These are phyloP conservation scores for Oriolus oriolus DNA, from an alignment of 2,113 vertebrate genomes.

Conservation along the genomic window DNA sequence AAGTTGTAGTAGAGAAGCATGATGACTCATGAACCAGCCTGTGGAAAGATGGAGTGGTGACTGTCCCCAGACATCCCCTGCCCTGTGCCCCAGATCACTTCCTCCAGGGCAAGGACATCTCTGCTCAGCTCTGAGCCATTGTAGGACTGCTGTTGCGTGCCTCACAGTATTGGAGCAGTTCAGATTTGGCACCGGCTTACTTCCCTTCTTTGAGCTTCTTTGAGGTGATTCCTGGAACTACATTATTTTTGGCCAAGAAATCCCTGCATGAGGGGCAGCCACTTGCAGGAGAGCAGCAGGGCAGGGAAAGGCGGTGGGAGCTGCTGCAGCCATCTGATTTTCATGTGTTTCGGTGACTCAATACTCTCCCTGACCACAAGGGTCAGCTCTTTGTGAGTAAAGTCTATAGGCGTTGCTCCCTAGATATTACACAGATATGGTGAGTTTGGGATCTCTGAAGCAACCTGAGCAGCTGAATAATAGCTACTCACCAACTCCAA, in stretches of 20 bases:
- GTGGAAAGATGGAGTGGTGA: neutral
- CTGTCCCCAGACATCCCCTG: neutral
- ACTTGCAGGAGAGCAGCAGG: neutral
- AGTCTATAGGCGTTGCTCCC: neutral
- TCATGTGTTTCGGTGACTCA: neutral
- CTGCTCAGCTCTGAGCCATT: rapidly evolving
- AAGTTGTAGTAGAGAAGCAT: neutral
- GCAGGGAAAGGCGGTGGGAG: neutral
- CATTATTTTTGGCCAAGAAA: neutral
- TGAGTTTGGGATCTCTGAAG: neutral
- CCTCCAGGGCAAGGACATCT: neutral
- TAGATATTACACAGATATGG: neutral
- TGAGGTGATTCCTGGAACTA: neutral
- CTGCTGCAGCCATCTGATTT: neutral
- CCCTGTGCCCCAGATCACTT: neutral
- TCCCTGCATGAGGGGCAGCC: neutral
- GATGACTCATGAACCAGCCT: neutral
- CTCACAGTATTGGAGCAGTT: neutral
- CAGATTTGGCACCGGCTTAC: neutral
- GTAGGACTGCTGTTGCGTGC: rapidly evolving
- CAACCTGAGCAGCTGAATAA: neutral
- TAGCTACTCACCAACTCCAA: neutral
- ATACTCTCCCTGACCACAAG: neutral
- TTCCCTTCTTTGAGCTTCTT: neutral
- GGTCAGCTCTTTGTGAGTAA: neutral